Base-by-base conservation (phyloP, 2,797 vertebrate genomes). In the Diceros bicornis region DNA sequence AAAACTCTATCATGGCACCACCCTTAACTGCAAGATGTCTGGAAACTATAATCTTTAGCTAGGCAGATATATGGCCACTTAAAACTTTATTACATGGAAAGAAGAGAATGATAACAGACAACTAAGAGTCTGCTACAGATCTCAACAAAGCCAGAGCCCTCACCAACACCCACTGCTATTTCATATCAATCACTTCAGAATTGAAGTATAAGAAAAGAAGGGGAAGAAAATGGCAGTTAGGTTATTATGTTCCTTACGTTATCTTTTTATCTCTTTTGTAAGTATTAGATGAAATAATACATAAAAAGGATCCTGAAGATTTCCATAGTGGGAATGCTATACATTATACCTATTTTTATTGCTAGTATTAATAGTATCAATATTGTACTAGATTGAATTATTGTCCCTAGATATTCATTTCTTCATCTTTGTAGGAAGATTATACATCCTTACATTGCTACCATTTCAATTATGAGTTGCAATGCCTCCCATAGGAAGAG, bases 41-140 rank as follows among this genome's bases (percentile, higher is more conserved):
- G 77, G 32, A 91, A 77, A 85, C 29, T 27, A 16, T 50, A 64
- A 23, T 85, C 34, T 93, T 91, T 55, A 85, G 34, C 12, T 96
- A 32, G 21, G 57, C 64, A 95, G 16, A 62, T 79, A 78, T 74
- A 6, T 72, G 25, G 1, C 9, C 44, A 44, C 23, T 85, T 72
- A 57, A 27, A 29, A 68, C 1, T 69, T 12, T 85, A 71, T 52
- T 37, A 37, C 4, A 75, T 52, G 32, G 44, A 61, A 89, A 88
- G 52, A 89, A 41, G 18, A 74, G 44, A 83, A 85, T 82, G 2
- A 89, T 74, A 89, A 81, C 1, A 92, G 27, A 66, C 27, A 91
- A 10, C 59, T 41, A 68, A 18, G 5, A 91, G 37, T 79, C 20
- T 50, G 34, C 32, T 62, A 68, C 12, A 81, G 23, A 52, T 86